Evolutionary conservation across 2,797 vertebrate genomes (phyloP).

Genomic region (Myotis myotis): DNA sequence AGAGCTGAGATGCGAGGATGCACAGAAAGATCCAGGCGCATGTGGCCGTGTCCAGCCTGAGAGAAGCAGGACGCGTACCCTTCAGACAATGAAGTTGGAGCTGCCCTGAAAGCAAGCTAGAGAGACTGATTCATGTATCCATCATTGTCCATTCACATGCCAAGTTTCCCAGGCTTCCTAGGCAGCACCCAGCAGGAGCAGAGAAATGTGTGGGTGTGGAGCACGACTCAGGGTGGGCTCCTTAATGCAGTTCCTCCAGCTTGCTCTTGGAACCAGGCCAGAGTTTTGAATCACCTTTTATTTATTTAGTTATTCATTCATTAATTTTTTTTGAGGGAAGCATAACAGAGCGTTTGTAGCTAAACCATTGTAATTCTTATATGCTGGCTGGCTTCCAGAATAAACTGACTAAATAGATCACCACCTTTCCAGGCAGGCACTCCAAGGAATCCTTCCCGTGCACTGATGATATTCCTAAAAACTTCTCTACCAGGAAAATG

Average conservation of each 20-base stretch:
- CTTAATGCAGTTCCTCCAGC: neutral
- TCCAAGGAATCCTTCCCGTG: neutral
- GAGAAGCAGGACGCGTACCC: too few species aligned
- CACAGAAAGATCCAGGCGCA: neutral
- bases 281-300: slow-evolving; percentile 43
- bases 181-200: neutral
- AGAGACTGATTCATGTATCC: neutral
- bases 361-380: slow-evolving; percentile 19
- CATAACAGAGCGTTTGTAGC: slow-evolving; percentile 34
- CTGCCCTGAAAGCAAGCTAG: neutral
- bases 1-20: neutral
- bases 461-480: neutral
- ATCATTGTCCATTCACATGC: neutral
- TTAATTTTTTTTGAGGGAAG: neutral
- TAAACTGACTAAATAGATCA: neutral
- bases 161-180: slow-evolving; percentile 28
- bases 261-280: slow-evolving; percentile 14
- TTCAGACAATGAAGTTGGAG: neutral
- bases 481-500: neutral
- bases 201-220: neutral
- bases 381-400: slow-evolving; percentile 41
- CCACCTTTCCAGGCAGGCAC: neutral
- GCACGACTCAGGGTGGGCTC: neutral
- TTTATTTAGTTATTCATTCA: slow-evolving; percentile 47
- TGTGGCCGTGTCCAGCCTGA: neutral